Percentiles rank a stretch among this genome's conserved stretches.
Conservation (phyloP, 64 coral and sea anemone species). For the Stichodactyla helianthus region DNA sequence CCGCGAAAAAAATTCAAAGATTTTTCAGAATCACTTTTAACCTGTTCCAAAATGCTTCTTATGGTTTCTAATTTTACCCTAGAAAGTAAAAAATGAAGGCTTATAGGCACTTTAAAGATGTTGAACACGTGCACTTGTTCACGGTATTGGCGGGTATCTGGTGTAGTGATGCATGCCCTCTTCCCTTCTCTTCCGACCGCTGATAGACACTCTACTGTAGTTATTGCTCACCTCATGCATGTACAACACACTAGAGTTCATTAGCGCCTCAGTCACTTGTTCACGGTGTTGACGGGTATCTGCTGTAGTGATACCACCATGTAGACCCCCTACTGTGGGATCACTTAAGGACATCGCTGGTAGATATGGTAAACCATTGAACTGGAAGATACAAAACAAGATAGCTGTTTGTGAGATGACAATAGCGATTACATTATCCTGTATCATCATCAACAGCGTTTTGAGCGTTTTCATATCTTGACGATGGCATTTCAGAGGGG, state of each 20-base stretch:
- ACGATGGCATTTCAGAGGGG: background rate
- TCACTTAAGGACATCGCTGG: constrained; percentile 69
- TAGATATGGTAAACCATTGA: constrained; percentile 72
- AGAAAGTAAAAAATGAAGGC: no score
- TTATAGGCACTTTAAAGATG: no score
- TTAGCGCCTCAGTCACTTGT: constrained; percentile 65
- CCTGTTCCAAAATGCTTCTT: no score
- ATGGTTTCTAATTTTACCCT: no score
- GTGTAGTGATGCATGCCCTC: background rate
- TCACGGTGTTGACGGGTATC: constrained; percentile 58
- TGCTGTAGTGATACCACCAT: constrained; percentile 30
- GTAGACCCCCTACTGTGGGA: constrained; percentile 46
- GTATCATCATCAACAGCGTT: no score
- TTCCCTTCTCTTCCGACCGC: background rate
- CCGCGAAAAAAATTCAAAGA: no score
- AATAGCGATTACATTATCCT: no score
- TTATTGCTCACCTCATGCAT: constrained; percentile 95
- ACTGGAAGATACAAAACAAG: constrained; percentile 19
- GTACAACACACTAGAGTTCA: constrained; percentile 96
- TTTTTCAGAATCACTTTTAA: no score
- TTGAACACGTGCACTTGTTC: constrained; percentile 23
- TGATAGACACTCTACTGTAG: constrained; percentile 42
- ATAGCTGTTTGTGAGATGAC: background rate
- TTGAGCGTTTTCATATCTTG: no score
- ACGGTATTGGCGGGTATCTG: constrained; percentile 55